Base-by-base conservation (phyloP, 2,797 vertebrate genomes). In the Lepidocolaptes lacrymiger region DNA sequence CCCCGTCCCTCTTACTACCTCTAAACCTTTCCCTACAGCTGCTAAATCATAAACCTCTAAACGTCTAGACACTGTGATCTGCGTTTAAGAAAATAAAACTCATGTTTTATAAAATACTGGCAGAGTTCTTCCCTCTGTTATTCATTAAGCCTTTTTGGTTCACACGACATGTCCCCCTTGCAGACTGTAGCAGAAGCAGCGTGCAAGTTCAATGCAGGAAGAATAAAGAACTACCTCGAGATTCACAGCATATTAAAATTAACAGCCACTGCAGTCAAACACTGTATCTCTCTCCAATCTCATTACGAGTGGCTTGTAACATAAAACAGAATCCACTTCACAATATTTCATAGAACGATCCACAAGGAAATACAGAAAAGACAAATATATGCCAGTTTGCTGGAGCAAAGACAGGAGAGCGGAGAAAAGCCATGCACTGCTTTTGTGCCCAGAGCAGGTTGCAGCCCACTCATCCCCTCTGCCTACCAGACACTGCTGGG, bases 231-330 rank as follows among this genome's bases (percentile, higher is more conserved):
- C 91, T 96, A 97, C 96, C 96, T 93, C 46, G 36, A 97, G 92
- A 95, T 94, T 89, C 94, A 93, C 34, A 87, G 89, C 80, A 75
- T 96, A 96, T 97, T 97, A 95, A 95, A 95, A 96, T 92, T 96
- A 96, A 95, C 92, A 95, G 96, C 97, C 95, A 64, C 95, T 93
- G 91, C 95, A 97, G 97, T 94, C 96, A 97, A 97, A 97, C 14
- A 36, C 96, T 97, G 96, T 97, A 94, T 96, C 97, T 96, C 96
- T 97, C 94, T 96, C 94, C 96, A 96, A 95, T 95, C 94, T 97
- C 95, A 97, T 97, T 97, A 96, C 4, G 1, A 96, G 96, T 54
- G 56, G 87, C 94, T 95, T 97, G 96, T 85, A 95, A 96, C 91
- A 96, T 90, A 94, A 97, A 97, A 87, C 94, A 97, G 94, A 89